A percentile compares a stretch with the other conserved stretches of the same genome.
phyloP scores from a whole-genome alignment of 1,140 invertebrate species.

The Nephila pilipes region DNA sequence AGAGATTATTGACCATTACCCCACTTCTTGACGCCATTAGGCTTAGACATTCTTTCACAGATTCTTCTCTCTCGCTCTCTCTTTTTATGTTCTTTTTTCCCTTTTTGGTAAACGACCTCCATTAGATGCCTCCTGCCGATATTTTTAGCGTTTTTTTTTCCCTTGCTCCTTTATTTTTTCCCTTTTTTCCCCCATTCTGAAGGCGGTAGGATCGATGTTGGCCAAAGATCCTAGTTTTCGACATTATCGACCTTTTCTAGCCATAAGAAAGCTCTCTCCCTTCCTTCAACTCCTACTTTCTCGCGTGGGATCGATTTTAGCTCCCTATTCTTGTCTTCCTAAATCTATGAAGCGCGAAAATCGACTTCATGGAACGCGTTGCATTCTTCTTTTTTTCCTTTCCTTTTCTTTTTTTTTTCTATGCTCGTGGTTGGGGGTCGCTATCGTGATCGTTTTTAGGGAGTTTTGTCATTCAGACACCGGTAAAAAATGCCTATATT shows the following conservation, averaged over 20 bases:
- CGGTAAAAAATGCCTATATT: neutral
- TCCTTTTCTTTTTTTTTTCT: neutral
- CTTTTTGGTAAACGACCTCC: conserved; percentile 45
- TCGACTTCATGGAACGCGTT: conserved; percentile 24
- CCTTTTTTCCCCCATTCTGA: neutral
- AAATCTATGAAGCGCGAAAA: conserved; percentile 57
- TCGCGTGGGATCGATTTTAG: conserved; percentile 34
- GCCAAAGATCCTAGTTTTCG: conserved; percentile 61
- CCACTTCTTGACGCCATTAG: conserved; percentile 46
- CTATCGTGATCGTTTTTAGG: conserved; percentile 7
- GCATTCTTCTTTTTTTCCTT: neutral
- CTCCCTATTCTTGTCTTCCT: conserved; percentile 48
- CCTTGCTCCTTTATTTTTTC: neutral
- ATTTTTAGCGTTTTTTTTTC: conserved; percentile 44
- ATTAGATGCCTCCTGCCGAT: conserved; percentile 60
- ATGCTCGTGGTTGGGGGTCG: neutral
- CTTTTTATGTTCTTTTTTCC: neutral
- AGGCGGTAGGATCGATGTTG: conserved; percentile 51
- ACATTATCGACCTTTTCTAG: conserved; percentile 70
- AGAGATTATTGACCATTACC: conserved; percentile 33
- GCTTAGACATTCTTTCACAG: neutral
- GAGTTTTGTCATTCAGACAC: neutral
- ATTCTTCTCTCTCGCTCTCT: neutral
- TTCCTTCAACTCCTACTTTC: neutral
- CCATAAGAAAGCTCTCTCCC: conserved; percentile 45